Conservation (phyloP, 2,888 invertebrate genomes). For the Caenorhabditis panamensis region DNA sequence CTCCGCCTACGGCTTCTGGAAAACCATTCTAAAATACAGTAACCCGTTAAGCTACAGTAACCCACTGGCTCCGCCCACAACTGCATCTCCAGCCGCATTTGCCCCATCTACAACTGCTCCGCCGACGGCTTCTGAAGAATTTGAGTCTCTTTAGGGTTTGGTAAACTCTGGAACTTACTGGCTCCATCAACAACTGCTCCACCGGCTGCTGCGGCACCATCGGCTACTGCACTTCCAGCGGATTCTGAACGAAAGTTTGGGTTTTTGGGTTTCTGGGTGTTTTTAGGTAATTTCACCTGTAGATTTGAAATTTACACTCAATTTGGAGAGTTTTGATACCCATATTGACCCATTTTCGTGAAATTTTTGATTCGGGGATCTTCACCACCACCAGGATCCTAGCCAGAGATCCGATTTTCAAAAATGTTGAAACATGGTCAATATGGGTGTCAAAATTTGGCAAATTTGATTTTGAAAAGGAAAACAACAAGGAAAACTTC, state of each 20-base stretch:
- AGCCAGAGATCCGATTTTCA: neutral
- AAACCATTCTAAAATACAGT: neutral
- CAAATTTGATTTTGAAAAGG: neutral
- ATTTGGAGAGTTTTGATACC: too few relatives aligned
- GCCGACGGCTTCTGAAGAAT: slow-evolving; percentile 6
- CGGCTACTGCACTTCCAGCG: slow-evolving; percentile 44
- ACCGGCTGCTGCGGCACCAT: slow-evolving; percentile 42
- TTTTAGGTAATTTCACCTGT: neutral
- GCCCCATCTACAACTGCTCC: slow-evolving; percentile 51
- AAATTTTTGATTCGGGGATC: too few relatives aligned
- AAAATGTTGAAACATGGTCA: neutral
- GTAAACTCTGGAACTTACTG: neutral
- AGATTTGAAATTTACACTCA: neutral
- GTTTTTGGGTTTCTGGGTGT: neutral
- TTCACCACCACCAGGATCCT: too few relatives aligned
- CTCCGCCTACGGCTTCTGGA: slow-evolving; percentile 27
- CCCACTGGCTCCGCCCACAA: slow-evolving; percentile 49
- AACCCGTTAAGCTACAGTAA: neutral
- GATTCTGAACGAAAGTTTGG: slow-evolving; percentile 15
- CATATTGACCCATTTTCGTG: too few relatives aligned
- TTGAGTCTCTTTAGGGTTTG: neutral
- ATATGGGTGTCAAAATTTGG: neutral
- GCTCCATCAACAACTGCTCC: slow-evolving; percentile 47
- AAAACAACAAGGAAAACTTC: neutral
- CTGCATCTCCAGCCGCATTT: slow-evolving; percentile 38